Evolutionary conservation across 2,113 vertebrate species (phyloP).

Genomic region (Pao palembangensis): DNA sequence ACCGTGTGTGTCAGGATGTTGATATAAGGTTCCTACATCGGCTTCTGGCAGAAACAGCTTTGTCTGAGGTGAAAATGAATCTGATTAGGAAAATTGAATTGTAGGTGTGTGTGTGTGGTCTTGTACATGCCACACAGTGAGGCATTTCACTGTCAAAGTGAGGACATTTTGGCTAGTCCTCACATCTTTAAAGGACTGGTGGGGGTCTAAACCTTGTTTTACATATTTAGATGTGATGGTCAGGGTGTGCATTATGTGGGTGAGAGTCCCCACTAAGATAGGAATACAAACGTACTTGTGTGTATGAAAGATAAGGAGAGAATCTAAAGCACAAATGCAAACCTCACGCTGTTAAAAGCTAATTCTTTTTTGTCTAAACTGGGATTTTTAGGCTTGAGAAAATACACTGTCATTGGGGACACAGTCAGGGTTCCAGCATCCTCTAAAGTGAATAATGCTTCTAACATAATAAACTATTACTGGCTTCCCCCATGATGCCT

Average conservation of each 20-base stretch:
- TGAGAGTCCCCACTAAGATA: no score
- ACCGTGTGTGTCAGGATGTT: conserved; percentile 55
- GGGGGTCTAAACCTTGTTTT: no score
- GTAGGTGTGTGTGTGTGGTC: conserved; percentile 2
- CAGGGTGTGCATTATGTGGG: not conserved
- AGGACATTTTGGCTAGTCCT: no score
- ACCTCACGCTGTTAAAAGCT: conserved; percentile 39
- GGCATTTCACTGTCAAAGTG: no score
- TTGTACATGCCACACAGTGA: no score
- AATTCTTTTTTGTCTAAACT: conserved; percentile 19
- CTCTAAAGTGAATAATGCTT: conserved; percentile 25
- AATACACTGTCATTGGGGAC: not conserved
- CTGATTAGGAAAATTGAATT: conserved; percentile 54
- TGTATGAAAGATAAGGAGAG: not conserved
- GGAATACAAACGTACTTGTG: not conserved
- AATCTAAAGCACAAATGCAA: conserved; percentile 43
- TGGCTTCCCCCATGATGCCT: conserved; percentile 7
- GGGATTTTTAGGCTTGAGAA: conserved; percentile 2
- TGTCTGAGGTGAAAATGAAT: conserved; percentile 51
- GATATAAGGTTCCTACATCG: conserved; percentile 41
- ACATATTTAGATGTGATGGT: no score
- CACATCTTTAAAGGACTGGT: no score
- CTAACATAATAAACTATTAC: conserved; percentile 11
- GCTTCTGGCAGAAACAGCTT: conserved; percentile 41
- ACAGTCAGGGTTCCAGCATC: conserved; percentile 1